Percentiles rank a stretch among this genome's conserved stretches.
Evolutionary conservation across 1,140 invertebrate species (phyloP).

Genomic region (Drosophila lowei): DNA sequence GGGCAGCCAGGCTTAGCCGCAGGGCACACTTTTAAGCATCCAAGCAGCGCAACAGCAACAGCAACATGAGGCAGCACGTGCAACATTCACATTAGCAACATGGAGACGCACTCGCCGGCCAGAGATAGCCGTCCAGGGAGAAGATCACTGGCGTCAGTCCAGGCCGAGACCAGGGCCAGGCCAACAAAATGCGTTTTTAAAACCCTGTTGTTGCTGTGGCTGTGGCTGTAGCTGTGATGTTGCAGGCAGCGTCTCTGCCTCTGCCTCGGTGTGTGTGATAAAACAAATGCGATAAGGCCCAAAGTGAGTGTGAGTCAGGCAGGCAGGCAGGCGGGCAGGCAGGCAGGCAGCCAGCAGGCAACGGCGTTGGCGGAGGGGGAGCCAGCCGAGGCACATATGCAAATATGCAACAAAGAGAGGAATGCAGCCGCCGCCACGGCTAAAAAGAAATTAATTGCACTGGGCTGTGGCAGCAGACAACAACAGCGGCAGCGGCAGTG

Average conservation of each 20-base stretch:
- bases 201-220: constrained; percentile 29
- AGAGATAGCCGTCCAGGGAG: neutral
- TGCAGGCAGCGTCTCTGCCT: constrained; percentile 17
- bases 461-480: constrained; percentile 56
- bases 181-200: constrained; percentile 74
- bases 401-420: constrained; percentile 77
- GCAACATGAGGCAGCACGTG: constrained; percentile 65
- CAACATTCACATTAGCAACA: constrained; percentile 56
- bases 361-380: constrained; percentile 25
- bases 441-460: constrained; percentile 81
- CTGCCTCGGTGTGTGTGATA: constrained; percentile 59
- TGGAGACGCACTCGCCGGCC: constrained; percentile 24
- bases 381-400: constrained; percentile 61
- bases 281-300: constrained; percentile 79
- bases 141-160: constrained; percentile 64
- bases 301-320: constrained; percentile 74
- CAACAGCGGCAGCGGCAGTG: constrained; percentile 36
- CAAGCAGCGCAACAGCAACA: constrained; percentile 42
- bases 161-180: constrained; percentile 37
- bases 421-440: constrained; percentile 76
- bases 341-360: neutral
- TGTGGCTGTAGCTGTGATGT: constrained; percentile 3
- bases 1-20: constrained; percentile 66
- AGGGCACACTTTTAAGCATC: constrained; percentile 68
- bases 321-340: constrained; percentile 19